phyloP scores from a whole-genome alignment of 2,113 vertebrate species.

The human region DNA sequence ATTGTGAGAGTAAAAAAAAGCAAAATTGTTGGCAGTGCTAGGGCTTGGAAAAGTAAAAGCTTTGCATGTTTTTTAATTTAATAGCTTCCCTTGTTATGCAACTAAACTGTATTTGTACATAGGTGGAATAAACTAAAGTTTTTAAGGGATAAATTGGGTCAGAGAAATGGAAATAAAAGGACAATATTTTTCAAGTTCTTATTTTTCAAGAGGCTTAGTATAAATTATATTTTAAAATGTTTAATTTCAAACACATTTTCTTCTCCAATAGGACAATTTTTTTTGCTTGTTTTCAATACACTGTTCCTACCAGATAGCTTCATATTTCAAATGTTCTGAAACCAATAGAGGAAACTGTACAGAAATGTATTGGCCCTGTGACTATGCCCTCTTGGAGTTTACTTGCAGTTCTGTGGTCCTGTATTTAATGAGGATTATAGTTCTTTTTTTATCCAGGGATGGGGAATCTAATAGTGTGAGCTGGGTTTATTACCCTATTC shows the following conservation, averaged over 20 bases:
- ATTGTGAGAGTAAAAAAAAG: no score
- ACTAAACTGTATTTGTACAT: conserved; percentile 11
- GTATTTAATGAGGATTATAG: neutral
- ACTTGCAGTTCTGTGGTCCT: neutral
- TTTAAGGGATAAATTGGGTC: neutral
- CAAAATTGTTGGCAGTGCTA: neutral
- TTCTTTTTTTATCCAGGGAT: neutral
- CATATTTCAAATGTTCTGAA: conserved; percentile 10
- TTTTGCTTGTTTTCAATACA: neutral
- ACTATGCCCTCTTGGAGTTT: neutral
- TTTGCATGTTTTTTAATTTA: neutral
- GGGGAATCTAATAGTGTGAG: no score
- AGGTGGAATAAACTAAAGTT: neutral
- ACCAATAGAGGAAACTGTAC: neutral
- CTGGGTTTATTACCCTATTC: neutral
- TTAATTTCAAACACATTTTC: neutral
- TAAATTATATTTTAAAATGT: neutral
- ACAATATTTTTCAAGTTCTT: neutral
- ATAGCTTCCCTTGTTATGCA: neutral
- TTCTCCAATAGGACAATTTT: neutral
- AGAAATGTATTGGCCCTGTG: neutral
- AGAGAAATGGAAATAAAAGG: conserved; percentile 7
- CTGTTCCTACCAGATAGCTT: neutral
- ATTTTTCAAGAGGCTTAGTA: neutral
- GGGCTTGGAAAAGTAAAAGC: neutral